Conservation (phyloP, 2,797 vertebrate species). For the Pangasius macronema region DNA sequence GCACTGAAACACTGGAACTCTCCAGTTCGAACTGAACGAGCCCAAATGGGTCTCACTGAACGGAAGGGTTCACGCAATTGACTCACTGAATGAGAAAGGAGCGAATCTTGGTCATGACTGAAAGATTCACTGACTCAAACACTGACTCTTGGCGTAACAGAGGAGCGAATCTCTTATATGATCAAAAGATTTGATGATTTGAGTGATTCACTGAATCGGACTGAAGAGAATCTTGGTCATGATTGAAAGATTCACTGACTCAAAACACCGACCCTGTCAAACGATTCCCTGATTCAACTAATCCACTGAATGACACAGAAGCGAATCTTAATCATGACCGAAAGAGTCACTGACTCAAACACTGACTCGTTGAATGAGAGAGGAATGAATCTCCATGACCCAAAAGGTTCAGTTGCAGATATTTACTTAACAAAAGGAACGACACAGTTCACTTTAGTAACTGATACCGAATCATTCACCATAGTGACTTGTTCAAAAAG, state of each 20-base stretch:
- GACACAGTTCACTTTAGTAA: not conserved
- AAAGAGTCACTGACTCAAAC: constrained; percentile 3
- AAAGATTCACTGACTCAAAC: not conserved
- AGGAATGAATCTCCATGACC: not conserved
- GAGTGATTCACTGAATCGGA: not conserved
- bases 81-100: not conserved
- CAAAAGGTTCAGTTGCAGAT: not conserved
- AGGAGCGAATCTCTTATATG: not conserved
- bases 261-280: not conserved
- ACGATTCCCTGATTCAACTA: not conserved
- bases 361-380: not conserved
- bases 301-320: not conserved
- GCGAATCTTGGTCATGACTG: not conserved
- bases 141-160: not conserved
- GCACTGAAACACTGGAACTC: not conserved
- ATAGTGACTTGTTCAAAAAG: not conserved
- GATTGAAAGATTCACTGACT: not conserved
- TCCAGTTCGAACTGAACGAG: not conserved
- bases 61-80: not conserved
- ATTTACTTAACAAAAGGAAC: not conserved
- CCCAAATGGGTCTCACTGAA: not conserved
- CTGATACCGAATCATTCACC: not conserved
- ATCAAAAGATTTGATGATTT: not conserved
- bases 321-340: not conserved
- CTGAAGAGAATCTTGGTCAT: not conserved